Conservation (phyloP, 1,140 invertebrate species). For the Hypothenemus hampei region DNA sequence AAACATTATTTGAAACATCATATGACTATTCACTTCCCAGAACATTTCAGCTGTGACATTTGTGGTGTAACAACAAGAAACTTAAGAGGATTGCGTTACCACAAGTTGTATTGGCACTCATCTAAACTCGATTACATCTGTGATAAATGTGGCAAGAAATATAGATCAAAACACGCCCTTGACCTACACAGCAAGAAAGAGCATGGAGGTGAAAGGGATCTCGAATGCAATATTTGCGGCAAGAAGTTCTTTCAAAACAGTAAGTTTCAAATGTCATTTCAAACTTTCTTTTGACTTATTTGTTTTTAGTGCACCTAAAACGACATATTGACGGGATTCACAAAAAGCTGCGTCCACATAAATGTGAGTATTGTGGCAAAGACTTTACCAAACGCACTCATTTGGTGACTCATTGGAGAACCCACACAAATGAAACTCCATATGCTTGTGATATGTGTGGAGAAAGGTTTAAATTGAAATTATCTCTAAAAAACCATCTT, state of each 20-base stretch:
- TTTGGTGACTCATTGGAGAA: slow-evolving; percentile 52
- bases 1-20: slow-evolving; percentile 25
- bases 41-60: slow-evolving; percentile 35
- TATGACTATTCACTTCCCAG: slow-evolving; percentile 30
- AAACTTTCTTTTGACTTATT: background rate
- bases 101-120: slow-evolving; percentile 34
- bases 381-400: slow-evolving; percentile 51
- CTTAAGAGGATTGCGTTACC: slow-evolving; percentile 30
- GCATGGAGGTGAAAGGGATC: slow-evolving; percentile 32
- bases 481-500: slow-evolving; percentile 20
- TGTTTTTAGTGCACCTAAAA: slow-evolving; percentile 18
- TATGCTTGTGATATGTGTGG: slow-evolving; percentile 51
- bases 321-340: slow-evolving; percentile 20
- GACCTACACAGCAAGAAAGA: slow-evolving; percentile 32
- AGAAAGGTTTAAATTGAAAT: slow-evolving; percentile 44
- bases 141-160: slow-evolving; percentile 33
- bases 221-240: slow-evolving; percentile 33
- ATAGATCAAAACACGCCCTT: slow-evolving; percentile 29
- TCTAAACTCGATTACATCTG: slow-evolving; percentile 32
- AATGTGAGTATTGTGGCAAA: slow-evolving; percentile 50
- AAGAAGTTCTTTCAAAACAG: slow-evolving; percentile 33
- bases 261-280: slow-evolving; percentile 1
- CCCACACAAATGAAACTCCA: slow-evolving; percentile 52
- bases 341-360: slow-evolving; percentile 16
- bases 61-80: slow-evolving; percentile 37